Evolutionary conservation across 2,888 invertebrate genomes (phyloP).

Genomic region (Punctoribates punctum): DNA sequence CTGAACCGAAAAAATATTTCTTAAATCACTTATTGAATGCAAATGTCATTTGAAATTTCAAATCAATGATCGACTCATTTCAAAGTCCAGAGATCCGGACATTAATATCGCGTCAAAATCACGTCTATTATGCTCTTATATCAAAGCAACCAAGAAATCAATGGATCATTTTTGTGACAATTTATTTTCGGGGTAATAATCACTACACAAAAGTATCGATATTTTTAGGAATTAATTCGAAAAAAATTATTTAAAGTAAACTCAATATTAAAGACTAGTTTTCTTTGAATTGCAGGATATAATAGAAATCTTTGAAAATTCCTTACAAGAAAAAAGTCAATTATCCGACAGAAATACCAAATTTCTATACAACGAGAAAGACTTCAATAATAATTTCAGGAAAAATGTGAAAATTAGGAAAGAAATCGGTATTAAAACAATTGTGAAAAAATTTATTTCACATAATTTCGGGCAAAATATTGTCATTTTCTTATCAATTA

Average conservation of each 20-base stretch:
- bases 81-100: neutral
- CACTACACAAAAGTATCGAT: no score
- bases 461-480: no score
- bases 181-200: no score
- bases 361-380: neutral
- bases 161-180: no score
- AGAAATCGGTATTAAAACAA: no score
- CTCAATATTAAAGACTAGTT: neutral
- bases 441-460: no score
- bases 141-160: no score
- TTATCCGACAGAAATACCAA: neutral
- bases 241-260: no score
- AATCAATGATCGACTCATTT: neutral
- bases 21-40: neutral
- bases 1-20: no score
- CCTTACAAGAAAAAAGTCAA: neutral
- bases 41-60: neutral
- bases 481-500: neutral
- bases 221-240: no score
- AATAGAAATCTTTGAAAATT: neutral
- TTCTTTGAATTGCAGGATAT: neutral
- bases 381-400: neutral
- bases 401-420: neutral
- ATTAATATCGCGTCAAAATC: neutral
- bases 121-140: neutral